These are phyloP conservation scores for Danio kyathit DNA, from an alignment of 2,797 vertebrate species.

Conservation along the genomic window DNA sequence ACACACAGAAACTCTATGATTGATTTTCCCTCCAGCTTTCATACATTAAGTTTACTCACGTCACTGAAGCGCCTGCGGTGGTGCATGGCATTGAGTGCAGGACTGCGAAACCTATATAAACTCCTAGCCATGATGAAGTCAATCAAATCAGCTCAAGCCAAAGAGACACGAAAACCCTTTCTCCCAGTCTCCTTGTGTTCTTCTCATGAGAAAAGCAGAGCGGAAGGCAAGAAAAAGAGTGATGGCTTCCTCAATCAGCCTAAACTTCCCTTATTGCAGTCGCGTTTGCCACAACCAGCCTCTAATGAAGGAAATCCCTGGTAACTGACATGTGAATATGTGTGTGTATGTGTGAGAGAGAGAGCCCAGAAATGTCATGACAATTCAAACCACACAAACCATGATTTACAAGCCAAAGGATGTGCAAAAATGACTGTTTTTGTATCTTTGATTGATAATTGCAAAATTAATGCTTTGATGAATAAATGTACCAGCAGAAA, in stretches of 20 bases:
- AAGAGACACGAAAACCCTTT: background rate
- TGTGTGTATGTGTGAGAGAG: background rate
- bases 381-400: background rate
- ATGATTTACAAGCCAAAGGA: background rate
- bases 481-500: too few relatives aligned
- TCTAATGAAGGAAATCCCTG: constrained; percentile 6
- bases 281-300: constrained; percentile 1
- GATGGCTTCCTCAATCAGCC: constrained; percentile 55
- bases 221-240: constrained; percentile 28
- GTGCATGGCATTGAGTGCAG: constrained; percentile 63
- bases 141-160: background rate
- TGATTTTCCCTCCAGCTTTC: background rate
- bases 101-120: constrained; percentile 58
- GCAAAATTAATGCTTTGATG: too few relatives aligned
- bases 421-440: background rate
- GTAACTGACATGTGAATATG: background rate
- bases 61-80: constrained; percentile 77
- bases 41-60: constrained; percentile 71
- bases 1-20: background rate
- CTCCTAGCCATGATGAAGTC: constrained; percentile 70
- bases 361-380: background rate
- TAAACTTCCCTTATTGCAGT: constrained; percentile 50
- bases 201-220: constrained; percentile 34
- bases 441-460: too few relatives aligned
- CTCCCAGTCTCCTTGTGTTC: background rate